These are phyloP conservation scores for Caerostris darwini DNA, from an alignment of 1,140 invertebrate genomes.

Conservation along the genomic window DNA sequence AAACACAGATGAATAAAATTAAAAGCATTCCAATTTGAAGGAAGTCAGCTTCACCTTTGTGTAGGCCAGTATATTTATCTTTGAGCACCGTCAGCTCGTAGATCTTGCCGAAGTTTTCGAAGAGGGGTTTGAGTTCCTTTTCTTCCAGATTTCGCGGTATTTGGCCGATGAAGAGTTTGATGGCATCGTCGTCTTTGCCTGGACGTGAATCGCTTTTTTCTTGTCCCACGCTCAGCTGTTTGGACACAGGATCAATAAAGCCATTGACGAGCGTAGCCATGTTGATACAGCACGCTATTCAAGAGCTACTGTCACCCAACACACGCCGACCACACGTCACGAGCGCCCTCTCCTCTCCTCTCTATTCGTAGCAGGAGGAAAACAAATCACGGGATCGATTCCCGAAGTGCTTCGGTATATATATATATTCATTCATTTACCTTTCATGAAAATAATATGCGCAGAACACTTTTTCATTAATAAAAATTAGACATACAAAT, in stretches of 20 bases:
- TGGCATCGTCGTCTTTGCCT: constrained; percentile 85
- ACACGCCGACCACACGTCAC: constrained; percentile 25
- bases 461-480: no score
- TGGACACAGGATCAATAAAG: constrained; percentile 71
- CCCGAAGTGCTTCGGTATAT: no score
- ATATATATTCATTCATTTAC: no score
- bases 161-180: constrained; percentile 96
- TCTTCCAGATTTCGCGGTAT: constrained; percentile 95
- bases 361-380: no score
- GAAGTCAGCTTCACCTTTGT: constrained; percentile 87
- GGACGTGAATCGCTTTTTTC: constrained; percentile 46
- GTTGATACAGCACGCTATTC: constrained; percentile 71
- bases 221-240: constrained; percentile 68
- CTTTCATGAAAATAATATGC: no score
- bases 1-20: background rate
- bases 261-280: constrained; percentile 77
- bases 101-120: constrained; percentile 96
- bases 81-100: constrained; percentile 96
- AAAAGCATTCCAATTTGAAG: background rate
- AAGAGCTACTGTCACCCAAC: constrained; percentile 23
- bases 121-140: constrained; percentile 93
- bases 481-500: no score
- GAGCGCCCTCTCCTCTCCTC: background rate
- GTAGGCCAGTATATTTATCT: constrained; percentile 95
- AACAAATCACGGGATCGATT: no score